Base-by-base conservation (phyloP, 2,113 vertebrate genomes). In the Carassius auratus region DNA sequence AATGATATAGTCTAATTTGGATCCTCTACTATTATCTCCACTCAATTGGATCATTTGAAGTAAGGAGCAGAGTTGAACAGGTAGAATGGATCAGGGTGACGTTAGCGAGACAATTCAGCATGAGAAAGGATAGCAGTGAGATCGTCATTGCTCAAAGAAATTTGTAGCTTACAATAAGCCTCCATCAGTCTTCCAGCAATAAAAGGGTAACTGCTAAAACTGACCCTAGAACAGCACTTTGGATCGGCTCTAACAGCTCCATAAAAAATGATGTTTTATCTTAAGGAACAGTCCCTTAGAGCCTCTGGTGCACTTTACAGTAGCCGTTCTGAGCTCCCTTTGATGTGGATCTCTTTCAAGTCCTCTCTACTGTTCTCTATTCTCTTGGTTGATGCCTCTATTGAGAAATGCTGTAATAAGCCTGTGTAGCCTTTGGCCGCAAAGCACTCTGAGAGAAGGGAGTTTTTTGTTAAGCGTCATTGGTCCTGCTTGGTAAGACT, bases 311-410 rank as follows among this genome's bases (percentile, higher is more conserved):
- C 66, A 85, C 30, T 85, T 86, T 88, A 84, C 84, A 86, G 81
- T 86, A 78, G 69, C 55, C 71, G 12, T 71, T 83, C 52, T 23
- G 14, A 55, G 42, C 14, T 66, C 57, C 19, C 81, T 88, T 88
- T 88, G 87, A 88, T 86, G 76, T 84, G 48, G 50, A 81, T 62
- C 38, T 80, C 57, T 73, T 83, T 83, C 50, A 74, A 73, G 81
- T 74, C 81, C 7, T 0, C 17, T 79, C 21, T 50, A 75, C 85
- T 83, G 84, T 84, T 64, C 73, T 48, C n/a, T 55, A 42, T 15
- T 73, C 74, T 74, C 21, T 86, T 76, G 42, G 75, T 48, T 86
- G 79, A 81, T 77, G 80, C 42, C 76, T 68, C 85, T 88, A 84
- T 86, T 86, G 76, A 88, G 84, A 61, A 64, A 71, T 69, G 45